Evolutionary conservation across 2,113 vertebrate species (phyloP), one percentile per base, ranked within the genome.

Genomic region (Piaya cayana): DNA sequence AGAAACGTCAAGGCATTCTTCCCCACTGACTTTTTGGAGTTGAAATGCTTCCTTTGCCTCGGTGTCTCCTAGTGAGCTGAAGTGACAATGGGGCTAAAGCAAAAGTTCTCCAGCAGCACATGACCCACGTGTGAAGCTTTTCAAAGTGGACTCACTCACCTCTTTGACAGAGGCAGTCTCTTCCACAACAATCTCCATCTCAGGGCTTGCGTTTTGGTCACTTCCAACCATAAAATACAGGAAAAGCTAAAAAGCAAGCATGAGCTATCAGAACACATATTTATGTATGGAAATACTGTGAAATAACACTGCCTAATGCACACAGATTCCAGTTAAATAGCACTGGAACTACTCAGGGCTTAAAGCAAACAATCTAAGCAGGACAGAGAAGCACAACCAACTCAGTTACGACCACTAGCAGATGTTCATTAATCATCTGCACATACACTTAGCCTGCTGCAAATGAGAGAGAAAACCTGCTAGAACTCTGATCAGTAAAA

Each of bases 161-260:
- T 99, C 98, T 97, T 96, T 98, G 30, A 98, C 98, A 21, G 99
- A 98, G 11, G 96, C 70, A 1, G 96, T 98, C 82, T 98, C 97
- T 90, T 99, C 98, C 79, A 99, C 98, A 30, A 98, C 97, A 27
- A 99, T 98, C 85, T 99, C 98, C 98, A 98, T 98, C 95, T 99
- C 99, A 32, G 96, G 58, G 47, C 98, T 98, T 82, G 97, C 80
- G 60, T 97, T 97, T 59, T 98, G 92, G 19, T 98, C 97, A 79
- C 94, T 94, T 11, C 98, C 98, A 96, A 99, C 89, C 82, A 97
- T 77, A 69, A 98, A 99, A 96, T 98, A 98, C 47, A 99, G 95
- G 93, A 99, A 99, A 62, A 99, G 97, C 99, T 99, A 47, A 88
- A 95, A 82, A 5, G 3, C 63, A 82, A 94, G 55, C 2, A 39